Evolutionary conservation across 2,113 vertebrate species (phyloP), one percentile per base, ranked within the genome.

Genomic region (Alosa alosa): DNA sequence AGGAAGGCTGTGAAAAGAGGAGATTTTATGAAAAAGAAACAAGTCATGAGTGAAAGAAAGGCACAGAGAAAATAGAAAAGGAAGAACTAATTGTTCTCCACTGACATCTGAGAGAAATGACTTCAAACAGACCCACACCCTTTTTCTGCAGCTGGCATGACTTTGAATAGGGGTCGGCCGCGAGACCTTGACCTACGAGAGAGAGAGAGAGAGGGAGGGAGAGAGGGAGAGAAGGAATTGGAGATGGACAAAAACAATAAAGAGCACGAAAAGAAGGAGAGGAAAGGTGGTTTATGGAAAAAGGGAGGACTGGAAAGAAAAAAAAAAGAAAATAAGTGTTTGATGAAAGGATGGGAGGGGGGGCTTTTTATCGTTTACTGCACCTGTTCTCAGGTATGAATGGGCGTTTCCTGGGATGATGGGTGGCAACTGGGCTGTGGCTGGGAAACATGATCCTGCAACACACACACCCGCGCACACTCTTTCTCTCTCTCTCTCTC

Each of bases 91-190:
- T 78, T 78, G 72, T 72, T 86, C 57, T 86, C 45, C 86, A 75
- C 82, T 83, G 45, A 45, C 75, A n/a, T 83, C 72, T 82, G 83
- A 39, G 83, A 84, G 86, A 86, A 86, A 87, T 86, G 83, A 22
- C 87, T 85, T 86, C 86, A 87, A 87, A 88, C 82, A 90, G 84
- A 87, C 22, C 68, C 82, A 46, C 82, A n/a, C 41, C 41, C 25
- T 41, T 6, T 57, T 86, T 84, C 83, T 83, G 57, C 81, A 82
- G 84, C 49, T 72, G 25, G n/a, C 55, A 78, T 81, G 82, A 4
- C 31, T 68, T 17, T 75, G 31, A 75, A 31, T 39, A 10, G 31
- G 25, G 72, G 10, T 78, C 20, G 72, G 72, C 4, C 13, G 72
- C 39, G 72, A 78, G 72, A 78, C 31, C 39, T 6, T 39, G 15